These are phyloP conservation scores for Castor canadensis DNA, from an alignment of 2,113 vertebrate species.

Conservation along the genomic window DNA sequence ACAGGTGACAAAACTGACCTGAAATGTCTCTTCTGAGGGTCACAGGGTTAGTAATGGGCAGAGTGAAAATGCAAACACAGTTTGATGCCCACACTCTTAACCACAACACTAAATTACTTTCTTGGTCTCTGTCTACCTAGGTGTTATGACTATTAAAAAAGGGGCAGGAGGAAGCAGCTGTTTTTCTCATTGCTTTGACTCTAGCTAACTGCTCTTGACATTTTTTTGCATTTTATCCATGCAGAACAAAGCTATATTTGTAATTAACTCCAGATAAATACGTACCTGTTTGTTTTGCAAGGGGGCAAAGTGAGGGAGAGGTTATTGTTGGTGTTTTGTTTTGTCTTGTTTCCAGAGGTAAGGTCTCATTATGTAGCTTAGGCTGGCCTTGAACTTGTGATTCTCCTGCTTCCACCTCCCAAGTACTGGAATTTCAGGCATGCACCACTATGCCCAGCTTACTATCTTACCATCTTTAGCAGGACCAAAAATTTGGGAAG, in stretches of 20 bases:
- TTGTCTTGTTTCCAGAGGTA: too few species aligned
- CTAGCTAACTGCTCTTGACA: slow-evolving; percentile 49
- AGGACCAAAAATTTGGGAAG: background rate
- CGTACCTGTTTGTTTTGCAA: background rate
- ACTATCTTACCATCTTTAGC: background rate
- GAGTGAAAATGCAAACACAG: slow-evolving; percentile 47
- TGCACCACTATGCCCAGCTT: too few species aligned
- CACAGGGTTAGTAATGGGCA: slow-evolving; percentile 1
- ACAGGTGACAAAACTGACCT: slow-evolving; percentile 24
- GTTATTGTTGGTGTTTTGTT: too few species aligned
- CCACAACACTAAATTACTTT: slow-evolving; percentile 51
- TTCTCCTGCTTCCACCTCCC: too few species aligned
- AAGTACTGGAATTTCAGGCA: too few species aligned
- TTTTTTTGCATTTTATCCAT: slow-evolving; percentile 75
- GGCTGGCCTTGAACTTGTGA: too few species aligned
- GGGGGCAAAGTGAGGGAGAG: too few species aligned
- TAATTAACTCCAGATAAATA: slow-evolving; percentile 56
- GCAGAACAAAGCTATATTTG: slow-evolving; percentile 68
- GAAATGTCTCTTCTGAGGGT: slow-evolving; percentile 48
- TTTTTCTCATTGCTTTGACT: slow-evolving; percentile 65
- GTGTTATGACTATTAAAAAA: slow-evolving; percentile 53
- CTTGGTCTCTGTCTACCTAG: slow-evolving; percentile 29
- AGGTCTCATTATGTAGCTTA: too few species aligned
- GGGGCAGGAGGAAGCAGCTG: slow-evolving; percentile 61
- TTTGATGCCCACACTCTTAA: slow-evolving; percentile 48